Conservation (phyloP, 2,797 vertebrate species). For the Dipus sagitta region DNA sequence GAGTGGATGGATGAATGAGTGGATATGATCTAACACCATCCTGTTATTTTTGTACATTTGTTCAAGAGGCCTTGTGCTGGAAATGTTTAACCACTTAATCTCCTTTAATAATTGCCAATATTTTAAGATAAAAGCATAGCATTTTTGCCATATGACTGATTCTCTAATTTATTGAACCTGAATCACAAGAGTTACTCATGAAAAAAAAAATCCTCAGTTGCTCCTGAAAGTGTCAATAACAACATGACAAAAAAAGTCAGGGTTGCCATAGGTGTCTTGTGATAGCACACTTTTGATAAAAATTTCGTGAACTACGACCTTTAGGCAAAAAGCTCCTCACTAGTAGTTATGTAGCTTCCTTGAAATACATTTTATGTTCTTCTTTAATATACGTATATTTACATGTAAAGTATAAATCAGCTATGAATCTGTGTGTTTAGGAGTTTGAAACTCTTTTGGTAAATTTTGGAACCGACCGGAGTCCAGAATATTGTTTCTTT, state of each 20-base stretch:
- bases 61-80: constrained; percentile 38
- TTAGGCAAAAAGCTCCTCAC: constrained; percentile 10
- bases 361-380: constrained; percentile 27
- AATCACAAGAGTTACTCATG: background rate
- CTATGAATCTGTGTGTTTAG: background rate
- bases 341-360: background rate
- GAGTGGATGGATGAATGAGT: background rate
- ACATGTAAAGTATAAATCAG: background rate
- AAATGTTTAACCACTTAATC: background rate
- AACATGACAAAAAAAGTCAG: background rate
- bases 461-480: background rate
- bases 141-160: constrained; percentile 49
- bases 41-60: constrained; percentile 43
- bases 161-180: background rate
- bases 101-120: constrained; percentile 4
- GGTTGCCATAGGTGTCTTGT: background rate
- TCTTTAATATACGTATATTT: background rate
- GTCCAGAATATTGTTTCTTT: background rate
- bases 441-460: background rate
- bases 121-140: constrained; percentile 34
- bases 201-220: background rate
- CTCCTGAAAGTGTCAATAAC: constrained; percentile 1
- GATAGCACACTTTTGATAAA: background rate
- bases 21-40: background rate
- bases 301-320: background rate